A percentile compares a stretch with the other conserved stretches of the same genome.
Conservation (phyloP, 2,797 vertebrate genomes). For the Leptoclinus maculatus region DNA sequence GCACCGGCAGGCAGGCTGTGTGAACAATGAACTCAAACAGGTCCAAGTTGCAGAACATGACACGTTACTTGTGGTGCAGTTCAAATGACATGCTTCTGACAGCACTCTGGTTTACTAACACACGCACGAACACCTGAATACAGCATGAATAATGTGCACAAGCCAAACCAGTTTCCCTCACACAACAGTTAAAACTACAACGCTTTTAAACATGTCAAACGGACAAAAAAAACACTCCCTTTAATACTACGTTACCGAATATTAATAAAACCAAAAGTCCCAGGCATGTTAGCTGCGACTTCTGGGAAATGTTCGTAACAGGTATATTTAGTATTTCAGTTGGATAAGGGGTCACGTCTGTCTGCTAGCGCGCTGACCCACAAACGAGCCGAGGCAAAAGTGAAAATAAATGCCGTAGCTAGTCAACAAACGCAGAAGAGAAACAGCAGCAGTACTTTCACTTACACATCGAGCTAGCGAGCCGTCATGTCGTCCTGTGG, state of each 20-base stretch:
- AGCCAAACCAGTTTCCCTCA: background rate
- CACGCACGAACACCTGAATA: background rate
- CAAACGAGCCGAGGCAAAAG: constrained; percentile 84
- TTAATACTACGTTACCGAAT: no score
- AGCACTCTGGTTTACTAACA: background rate
- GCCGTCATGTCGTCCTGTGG: constrained; percentile 61
- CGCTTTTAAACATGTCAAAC: background rate
- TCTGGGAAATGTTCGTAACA: background rate
- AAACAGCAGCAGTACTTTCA: constrained; percentile 75
- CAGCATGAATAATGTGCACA: background rate
- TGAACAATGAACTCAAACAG: background rate
- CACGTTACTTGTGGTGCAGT: background rate
- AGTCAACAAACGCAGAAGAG: constrained; percentile 61
- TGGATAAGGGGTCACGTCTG: constrained; percentile 9
- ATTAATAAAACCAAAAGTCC: background rate
- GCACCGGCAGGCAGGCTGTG: background rate
- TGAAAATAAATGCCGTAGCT: constrained; percentile 86
- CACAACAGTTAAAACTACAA: background rate
- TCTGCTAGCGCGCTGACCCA: constrained; percentile 27
- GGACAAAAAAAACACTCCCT: background rate
- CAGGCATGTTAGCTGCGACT: background rate
- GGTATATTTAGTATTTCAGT: constrained; percentile 19
- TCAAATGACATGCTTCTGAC: background rate
- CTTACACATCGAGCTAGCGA: constrained; percentile 46
- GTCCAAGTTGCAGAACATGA: background rate